phyloP scores from a whole-genome alignment of 2,797 vertebrate genomes.

The Cynodonichthys magdalenae region DNA sequence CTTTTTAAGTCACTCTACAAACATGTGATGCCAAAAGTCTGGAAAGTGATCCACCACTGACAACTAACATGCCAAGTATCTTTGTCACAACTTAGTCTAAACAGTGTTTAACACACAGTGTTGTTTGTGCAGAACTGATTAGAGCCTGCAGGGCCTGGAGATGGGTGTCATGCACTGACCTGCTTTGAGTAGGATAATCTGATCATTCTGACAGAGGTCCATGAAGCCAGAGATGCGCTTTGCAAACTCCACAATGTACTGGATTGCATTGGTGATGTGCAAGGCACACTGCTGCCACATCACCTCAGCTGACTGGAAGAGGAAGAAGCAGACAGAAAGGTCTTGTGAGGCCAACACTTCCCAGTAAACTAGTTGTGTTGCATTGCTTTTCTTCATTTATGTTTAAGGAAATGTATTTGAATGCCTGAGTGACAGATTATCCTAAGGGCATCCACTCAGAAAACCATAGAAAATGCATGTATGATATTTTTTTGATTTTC shows the following conservation, averaged over 20 bases:
- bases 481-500: neutral
- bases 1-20: slow-evolving; percentile 21
- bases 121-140: slow-evolving; percentile 1
- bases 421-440: neutral
- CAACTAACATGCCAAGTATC: slow-evolving; percentile 18
- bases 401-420: neutral
- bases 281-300: slow-evolving; percentile 93
- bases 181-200: slow-evolving; percentile 95
- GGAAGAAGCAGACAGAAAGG: slow-evolving; percentile 23
- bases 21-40: slow-evolving; percentile 44
- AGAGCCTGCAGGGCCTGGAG: neutral
- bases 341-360: slow-evolving; percentile 1
- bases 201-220: slow-evolving; percentile 94
- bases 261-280: slow-evolving; percentile 91
- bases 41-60: slow-evolving; percentile 9
- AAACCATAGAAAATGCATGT: neutral
- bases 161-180: slow-evolving; percentile 74
- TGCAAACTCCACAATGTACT: slow-evolving; percentile 95
- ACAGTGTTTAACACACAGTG: slow-evolving; percentile 19
- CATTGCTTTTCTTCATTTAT: neutral
- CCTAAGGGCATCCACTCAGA: neutral
- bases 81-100: slow-evolving; percentile 9
- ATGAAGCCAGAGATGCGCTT: slow-evolving; percentile 93
- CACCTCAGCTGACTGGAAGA: slow-evolving; percentile 84
- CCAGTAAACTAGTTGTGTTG: neutral